These are phyloP conservation scores for Palythoa grandis DNA, from an alignment of 92 coral and sea anemone genomes.

Conservation along the genomic window DNA sequence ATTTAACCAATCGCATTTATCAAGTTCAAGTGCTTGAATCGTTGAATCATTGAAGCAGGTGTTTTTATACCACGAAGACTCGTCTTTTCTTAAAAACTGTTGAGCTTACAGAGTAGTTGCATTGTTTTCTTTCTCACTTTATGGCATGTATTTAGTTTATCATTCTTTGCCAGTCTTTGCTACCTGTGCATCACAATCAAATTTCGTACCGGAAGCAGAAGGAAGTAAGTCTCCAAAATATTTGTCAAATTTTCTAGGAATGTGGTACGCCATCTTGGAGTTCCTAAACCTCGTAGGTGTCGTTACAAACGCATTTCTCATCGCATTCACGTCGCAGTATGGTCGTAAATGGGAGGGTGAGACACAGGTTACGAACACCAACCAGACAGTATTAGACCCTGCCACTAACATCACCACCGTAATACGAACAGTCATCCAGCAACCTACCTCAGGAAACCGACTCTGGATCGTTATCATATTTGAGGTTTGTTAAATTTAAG, in stretches of 20 bases:
- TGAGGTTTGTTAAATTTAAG: constrained; percentile 62
- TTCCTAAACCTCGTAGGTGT: constrained; percentile 96
- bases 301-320: constrained; percentile 91
- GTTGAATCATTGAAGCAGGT: too few species aligned
- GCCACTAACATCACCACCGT: constrained; percentile 73
- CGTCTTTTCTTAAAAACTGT: too few species aligned
- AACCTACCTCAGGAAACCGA: constrained; percentile 62
- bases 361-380: constrained; percentile 55
- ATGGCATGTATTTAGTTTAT: too few species aligned
- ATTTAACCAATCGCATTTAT: too few species aligned
- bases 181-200: neutral
- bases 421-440: constrained; percentile 63
- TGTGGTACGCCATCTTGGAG: constrained; percentile 94
- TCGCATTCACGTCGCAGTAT: constrained; percentile 93
- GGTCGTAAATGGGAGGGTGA: constrained; percentile 92
- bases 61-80: too few species aligned
- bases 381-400: constrained; percentile 60
- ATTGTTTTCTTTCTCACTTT: too few species aligned
- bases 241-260: constrained; percentile 59
- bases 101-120: too few species aligned
- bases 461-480: constrained; percentile 92
- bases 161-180: neutral
- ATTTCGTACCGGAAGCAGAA: too few species aligned
- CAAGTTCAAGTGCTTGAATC: too few species aligned
- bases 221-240: neutral